Base-by-base conservation (phyloP, 2,888 invertebrate species). In the Drosophila picticornis region DNA sequence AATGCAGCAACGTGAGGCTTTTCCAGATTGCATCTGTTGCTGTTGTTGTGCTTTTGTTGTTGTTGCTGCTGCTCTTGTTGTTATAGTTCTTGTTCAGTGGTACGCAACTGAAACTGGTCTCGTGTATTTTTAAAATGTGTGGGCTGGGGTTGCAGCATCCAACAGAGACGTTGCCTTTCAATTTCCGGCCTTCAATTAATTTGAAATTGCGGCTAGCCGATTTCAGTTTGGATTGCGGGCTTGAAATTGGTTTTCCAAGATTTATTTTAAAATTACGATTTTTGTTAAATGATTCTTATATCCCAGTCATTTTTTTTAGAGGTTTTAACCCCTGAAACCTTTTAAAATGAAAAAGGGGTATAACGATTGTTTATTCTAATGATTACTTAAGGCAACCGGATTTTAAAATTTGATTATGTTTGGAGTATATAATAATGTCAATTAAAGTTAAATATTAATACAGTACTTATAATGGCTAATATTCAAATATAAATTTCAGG, bases 121-220 rank as follows among this genome's bases (percentile, higher is more conserved):
- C 50, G 57, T 68, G 57, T 51, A 53, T 61, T 74, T 77, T 66
- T 63, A 63, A 80, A 66, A 62, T 63, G 48, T 32, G 31, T 29
- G 5, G 11, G 25, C 2, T 22, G 13, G 32, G 31, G 4, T n/a
- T 25, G 51, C 40, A 32, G 55, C 43, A 52, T 43, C 27, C 59
- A 48, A 7, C 13, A 46, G 22, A 22, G 22, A 46, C 7, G 72
- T 75, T 89, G 73, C 72, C 56, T 87, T 88, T 87, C 80, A 84
- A 85, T 85, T 85, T 90, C 90, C 85, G 90, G 90, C 72, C 75
- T 75, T 80, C 80, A 88, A 85, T 85, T 85, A 82, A 84, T 90
- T 90, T 82, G 72, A 70, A 77, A 81, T 77, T 87, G 88, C 75
- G 88, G 88, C 80, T 75, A 72, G 55, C 84, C 71, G 59, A 86